Percentiles rank a stretch among this genome's conserved stretches.
Evolutionary conservation across 2,888 invertebrate genomes (phyloP).

Genomic region (Luperina nickerlii): DNA sequence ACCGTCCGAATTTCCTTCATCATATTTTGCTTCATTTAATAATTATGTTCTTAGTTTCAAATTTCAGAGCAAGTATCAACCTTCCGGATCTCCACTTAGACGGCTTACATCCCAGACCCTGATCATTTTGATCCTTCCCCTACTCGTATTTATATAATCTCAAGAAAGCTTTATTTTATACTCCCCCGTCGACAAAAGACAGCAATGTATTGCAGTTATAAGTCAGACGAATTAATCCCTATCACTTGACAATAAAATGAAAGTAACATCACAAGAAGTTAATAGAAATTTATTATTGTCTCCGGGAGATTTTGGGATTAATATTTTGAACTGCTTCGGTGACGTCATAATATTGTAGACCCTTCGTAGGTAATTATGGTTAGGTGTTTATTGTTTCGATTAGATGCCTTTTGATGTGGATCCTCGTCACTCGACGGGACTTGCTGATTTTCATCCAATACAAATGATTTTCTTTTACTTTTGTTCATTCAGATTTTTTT

Average conservation of each 20-base stretch:
- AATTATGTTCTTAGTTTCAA: constrained; percentile 61
- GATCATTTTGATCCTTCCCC: constrained; percentile 83
- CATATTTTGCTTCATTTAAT: constrained; percentile 41
- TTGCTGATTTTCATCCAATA: not conserved
- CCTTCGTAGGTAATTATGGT: constrained; percentile 10
- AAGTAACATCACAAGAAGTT: constrained; percentile 88
- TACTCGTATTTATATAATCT: constrained; percentile 89
- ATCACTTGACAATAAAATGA: constrained; percentile 89
- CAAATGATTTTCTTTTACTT: not conserved
- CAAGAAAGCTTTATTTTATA: constrained; percentile 88
- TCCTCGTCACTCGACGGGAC: not conserved
- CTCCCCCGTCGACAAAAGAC: constrained; percentile 81
- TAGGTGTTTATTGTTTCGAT: constrained; percentile 28
- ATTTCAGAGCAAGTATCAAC: constrained; percentile 69
- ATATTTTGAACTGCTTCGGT: constrained; percentile 65
- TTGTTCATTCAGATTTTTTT: not conserved
- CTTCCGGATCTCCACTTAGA: constrained; percentile 79
- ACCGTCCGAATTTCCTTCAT: constrained; percentile 2
- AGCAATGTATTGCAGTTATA: constrained; percentile 90
- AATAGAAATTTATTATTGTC: constrained; percentile 88
- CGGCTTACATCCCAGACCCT: constrained; percentile 83
- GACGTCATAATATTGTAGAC: constrained; percentile 23
- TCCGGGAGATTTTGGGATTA: constrained; percentile 76
- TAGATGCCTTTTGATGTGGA: constrained; percentile 20
- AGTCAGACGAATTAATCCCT: constrained; percentile 90